Evolutionary conservation across 2,888 invertebrate species (phyloP).

Genomic region (Glaucopsyche alexis): DNA sequence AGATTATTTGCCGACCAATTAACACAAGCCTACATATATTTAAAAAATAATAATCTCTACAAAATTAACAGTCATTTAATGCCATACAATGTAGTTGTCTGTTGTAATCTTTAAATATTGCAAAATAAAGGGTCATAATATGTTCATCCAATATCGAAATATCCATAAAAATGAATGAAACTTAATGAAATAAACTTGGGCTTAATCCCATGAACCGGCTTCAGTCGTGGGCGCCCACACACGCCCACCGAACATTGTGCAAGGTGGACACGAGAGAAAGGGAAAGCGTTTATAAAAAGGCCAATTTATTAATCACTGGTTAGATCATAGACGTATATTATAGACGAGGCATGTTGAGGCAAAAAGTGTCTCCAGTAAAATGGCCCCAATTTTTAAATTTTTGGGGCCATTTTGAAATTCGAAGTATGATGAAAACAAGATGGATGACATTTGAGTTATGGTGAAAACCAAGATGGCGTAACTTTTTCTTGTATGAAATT

Average conservation of each 20-base stretch:
- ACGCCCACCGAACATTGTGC: constrained; percentile 42
- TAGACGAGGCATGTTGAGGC: too few species aligned
- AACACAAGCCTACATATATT: background rate
- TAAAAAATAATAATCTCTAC: background rate
- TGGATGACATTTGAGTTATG: too few species aligned
- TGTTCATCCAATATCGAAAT: constrained; percentile 4
- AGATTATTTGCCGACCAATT: background rate
- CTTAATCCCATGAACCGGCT: background rate
- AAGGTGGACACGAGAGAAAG: constrained; percentile 39
- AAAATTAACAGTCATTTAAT: constrained; percentile 2
- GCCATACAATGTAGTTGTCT: background rate
- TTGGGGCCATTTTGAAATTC: too few species aligned
- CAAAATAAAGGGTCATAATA: constrained; percentile 14
- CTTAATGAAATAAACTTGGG: constrained; percentile 23
- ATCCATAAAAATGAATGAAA: constrained; percentile 27
- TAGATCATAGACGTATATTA: too few species aligned
- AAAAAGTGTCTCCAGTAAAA: too few species aligned
- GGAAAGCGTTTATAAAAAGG: constrained; percentile 39
- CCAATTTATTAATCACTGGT: constrained; percentile 13
- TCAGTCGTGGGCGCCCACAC: constrained; percentile 43
- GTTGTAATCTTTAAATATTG: constrained; percentile 11
- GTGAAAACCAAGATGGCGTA: too few species aligned
- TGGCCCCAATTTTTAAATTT: too few species aligned
- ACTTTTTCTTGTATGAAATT: too few species aligned
- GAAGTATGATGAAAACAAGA: too few species aligned